Conservation (phyloP, 2,797 vertebrate genomes). For the Geotria australis region DNA sequence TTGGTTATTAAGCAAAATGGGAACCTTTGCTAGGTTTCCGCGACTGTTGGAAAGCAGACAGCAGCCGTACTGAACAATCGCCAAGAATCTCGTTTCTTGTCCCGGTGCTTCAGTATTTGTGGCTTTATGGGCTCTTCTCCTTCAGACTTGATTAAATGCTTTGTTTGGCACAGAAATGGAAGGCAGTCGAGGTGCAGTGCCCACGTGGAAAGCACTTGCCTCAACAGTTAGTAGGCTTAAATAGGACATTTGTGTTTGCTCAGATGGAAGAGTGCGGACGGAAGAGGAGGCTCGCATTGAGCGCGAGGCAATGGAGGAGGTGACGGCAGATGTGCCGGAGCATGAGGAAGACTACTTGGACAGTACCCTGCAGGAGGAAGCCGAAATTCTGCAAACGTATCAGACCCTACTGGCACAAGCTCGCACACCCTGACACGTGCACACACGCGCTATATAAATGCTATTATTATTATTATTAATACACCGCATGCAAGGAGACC, state of each 20-base stretch:
- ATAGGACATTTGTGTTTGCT: background rate
- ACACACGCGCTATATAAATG: too few relatives aligned
- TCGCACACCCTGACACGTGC: too few relatives aligned
- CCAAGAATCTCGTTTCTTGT: too few relatives aligned
- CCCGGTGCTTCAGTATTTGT: too few relatives aligned
- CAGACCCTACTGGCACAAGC: conserved; percentile 20
- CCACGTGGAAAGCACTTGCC: background rate
- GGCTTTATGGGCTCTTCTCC: too few relatives aligned
- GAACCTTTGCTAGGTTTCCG: too few relatives aligned
- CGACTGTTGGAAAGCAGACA: too few relatives aligned
- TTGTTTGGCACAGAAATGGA: conserved; percentile 1
- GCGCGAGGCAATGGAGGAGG: conserved; percentile 41
- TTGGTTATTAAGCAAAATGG: background rate
- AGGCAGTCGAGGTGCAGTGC: conserved; percentile 12
- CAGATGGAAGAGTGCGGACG: conserved; percentile 14
- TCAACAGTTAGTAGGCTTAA: background rate
- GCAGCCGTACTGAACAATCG: too few relatives aligned
- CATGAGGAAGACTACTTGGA: conserved; percentile 90
- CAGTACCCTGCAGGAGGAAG: conserved; percentile 64
- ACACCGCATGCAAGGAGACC: too few relatives aligned
- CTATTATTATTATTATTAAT: too few relatives aligned
- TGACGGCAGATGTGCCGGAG: conserved; percentile 49
- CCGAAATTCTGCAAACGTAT: conserved; percentile 31
- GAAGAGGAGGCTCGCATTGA: conserved; percentile 23
- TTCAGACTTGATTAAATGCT: too few relatives aligned